A percentile compares a stretch with the other conserved stretches of the same genome.
phyloP scores from a whole-genome alignment of 2,113 vertebrate species.

The Pelvicachromis taeniatus region DNA sequence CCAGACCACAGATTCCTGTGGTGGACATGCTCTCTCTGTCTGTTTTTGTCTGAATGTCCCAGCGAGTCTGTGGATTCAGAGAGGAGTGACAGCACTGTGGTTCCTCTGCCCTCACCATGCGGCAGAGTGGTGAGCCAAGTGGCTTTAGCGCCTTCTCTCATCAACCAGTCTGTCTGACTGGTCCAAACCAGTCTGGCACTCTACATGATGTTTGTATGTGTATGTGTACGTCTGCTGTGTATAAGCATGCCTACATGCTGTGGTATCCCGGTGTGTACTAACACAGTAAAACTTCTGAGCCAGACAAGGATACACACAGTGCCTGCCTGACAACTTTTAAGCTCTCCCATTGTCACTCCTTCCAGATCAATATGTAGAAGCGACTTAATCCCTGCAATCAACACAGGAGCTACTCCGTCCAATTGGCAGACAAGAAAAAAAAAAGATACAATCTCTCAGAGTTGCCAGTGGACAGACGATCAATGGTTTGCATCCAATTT shows the following conservation, averaged over 20 bases:
- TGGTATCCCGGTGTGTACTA: conserved; percentile 1
- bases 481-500: conserved; percentile 57
- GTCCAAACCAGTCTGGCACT: conserved; percentile 45
- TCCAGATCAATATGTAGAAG: conserved; percentile 32
- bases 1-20: conserved; percentile 75
- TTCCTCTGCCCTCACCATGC: conserved; percentile 55
- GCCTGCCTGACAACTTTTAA: background rate
- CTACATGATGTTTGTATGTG: conserved; percentile 10
- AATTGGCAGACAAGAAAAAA: conserved; percentile 16
- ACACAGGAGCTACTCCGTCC: background rate
- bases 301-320: background rate
- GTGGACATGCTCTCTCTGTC: conserved; percentile 50
- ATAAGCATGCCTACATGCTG: background rate
- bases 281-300: background rate
- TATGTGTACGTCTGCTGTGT: background rate
- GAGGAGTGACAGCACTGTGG: conserved; percentile 59
- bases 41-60: conserved; percentile 58
- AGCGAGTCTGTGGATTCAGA: conserved; percentile 55
- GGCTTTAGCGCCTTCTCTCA: conserved; percentile 65
- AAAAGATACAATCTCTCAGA: conserved; percentile 52
- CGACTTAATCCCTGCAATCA: conserved; percentile 52
- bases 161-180: conserved; percentile 54
- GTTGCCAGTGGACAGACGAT: conserved; percentile 39
- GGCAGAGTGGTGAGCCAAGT: conserved; percentile 50
- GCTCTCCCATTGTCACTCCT: conserved; percentile 2